Evolutionary conservation across 2,888 invertebrate genomes (phyloP).

Genomic region (Dorcus parallelipipedus): DNA sequence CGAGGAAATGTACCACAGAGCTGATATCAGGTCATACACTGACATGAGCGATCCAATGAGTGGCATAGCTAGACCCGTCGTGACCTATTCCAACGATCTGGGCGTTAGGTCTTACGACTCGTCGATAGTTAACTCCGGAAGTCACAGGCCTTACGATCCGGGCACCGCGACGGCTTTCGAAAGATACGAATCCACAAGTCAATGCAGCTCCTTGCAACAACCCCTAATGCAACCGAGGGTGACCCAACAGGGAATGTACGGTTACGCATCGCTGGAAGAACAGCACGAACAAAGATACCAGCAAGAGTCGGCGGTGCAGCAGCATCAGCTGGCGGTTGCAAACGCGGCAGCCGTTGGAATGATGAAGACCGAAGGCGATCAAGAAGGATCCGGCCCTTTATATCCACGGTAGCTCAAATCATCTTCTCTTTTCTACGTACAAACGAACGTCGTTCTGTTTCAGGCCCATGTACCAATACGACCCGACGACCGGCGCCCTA

Average conservation of each 20-base stretch:
- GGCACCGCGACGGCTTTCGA: constrained; percentile 60
- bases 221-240: constrained; percentile 49
- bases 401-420: constrained; percentile 61
- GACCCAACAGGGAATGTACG: constrained; percentile 58
- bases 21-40: constrained; percentile 55
- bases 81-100: constrained; percentile 58
- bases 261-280: constrained; percentile 57
- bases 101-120: constrained; percentile 50
- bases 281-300: constrained; percentile 60
- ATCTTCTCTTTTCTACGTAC: neutral
- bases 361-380: constrained; percentile 68
- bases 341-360: constrained; percentile 53
- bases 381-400: constrained; percentile 68
- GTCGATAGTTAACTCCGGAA: constrained; percentile 49
- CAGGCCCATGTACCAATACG: constrained; percentile 82
- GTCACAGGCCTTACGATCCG: constrained; percentile 59
- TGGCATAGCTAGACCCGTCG: constrained; percentile 55
- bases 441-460: constrained; percentile 23
- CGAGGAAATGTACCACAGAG: constrained; percentile 50
- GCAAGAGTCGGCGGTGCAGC: constrained; percentile 53
- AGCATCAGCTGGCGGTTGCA: constrained; percentile 53
- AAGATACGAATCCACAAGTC: constrained; percentile 56
- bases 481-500: constrained; percentile 65
- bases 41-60: constrained; percentile 61
- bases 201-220: constrained; percentile 50